A percentile compares a stretch with the other conserved stretches of the same genome.
Conservation (phyloP, 2,797 vertebrate genomes). For the Limosa lapponica region DNA sequence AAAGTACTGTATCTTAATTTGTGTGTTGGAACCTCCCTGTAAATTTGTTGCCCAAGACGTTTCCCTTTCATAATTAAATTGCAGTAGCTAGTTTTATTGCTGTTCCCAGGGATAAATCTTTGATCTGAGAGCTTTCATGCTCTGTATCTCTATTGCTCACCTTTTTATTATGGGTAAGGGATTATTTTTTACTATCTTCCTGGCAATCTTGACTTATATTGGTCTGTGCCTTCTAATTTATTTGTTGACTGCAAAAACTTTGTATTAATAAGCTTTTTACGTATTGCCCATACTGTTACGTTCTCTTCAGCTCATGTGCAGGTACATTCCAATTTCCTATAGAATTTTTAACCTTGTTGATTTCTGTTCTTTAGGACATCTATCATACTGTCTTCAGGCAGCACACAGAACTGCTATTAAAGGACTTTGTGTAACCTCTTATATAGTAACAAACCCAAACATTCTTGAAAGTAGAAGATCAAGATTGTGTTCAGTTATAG, state of each 20-base stretch:
- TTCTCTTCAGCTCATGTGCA: neutral
- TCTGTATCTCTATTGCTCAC: conserved; percentile 64
- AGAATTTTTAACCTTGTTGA: neutral
- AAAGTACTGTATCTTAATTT: conserved; percentile 70
- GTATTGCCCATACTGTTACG: neutral
- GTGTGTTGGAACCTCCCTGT: conserved; percentile 46
- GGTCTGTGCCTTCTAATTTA: conserved; percentile 48
- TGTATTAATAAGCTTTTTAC: conserved; percentile 57
- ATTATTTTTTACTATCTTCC: conserved; percentile 64
- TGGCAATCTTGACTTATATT: conserved; percentile 52
- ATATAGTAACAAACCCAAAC: neutral
- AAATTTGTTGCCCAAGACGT: conserved; percentile 74
- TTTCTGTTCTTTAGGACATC: neutral
- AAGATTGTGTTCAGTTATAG: neutral
- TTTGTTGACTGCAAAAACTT: conserved; percentile 41
- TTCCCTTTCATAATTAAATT: conserved; percentile 79
- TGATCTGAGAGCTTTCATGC: conserved; percentile 55
- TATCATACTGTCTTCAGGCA: neutral
- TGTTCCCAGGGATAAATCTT: conserved; percentile 74
- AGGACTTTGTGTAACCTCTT: neutral
- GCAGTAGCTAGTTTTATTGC: conserved; percentile 75
- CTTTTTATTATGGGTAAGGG: conserved; percentile 66
- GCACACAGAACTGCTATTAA: neutral
- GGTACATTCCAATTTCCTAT: neutral
- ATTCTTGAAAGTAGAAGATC: neutral